Evolutionary conservation across 1,140 invertebrate species (phyloP).

Genomic region (Leptestheria dahalacensis): DNA sequence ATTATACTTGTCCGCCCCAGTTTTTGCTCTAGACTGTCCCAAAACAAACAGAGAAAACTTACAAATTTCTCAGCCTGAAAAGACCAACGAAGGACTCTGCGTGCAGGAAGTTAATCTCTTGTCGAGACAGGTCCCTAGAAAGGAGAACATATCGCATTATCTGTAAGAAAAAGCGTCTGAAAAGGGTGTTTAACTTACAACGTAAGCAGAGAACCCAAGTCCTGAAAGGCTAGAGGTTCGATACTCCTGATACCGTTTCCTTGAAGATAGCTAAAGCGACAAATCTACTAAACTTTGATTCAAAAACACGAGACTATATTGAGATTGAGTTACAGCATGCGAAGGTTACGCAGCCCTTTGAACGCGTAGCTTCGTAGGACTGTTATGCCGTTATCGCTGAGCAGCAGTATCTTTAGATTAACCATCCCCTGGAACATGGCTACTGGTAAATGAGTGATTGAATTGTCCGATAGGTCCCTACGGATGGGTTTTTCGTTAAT

Average conservation of each 20-base stretch:
- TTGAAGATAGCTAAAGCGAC: too few species aligned
- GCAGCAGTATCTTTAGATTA: constrained; percentile 26
- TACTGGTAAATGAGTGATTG: constrained; percentile 23
- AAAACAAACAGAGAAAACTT: not conserved
- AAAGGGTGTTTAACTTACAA: too few species aligned
- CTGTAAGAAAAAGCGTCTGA: too few species aligned
- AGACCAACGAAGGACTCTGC: constrained; percentile 30
- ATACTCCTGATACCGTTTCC: too few species aligned
- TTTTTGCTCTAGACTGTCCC: too few species aligned
- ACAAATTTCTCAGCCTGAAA: constrained; percentile 12
- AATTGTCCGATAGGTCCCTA: constrained; percentile 27
- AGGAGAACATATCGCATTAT: too few species aligned
- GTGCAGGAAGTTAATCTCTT: constrained; percentile 24
- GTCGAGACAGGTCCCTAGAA: constrained; percentile 31
- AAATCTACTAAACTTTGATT: too few species aligned
- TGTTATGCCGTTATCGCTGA: constrained; percentile 26
- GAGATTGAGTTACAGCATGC: constrained; percentile 26
- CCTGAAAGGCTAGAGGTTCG: too few species aligned
- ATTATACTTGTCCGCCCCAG: too few species aligned
- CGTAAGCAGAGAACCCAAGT: too few species aligned
- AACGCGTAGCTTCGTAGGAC: constrained; percentile 24
- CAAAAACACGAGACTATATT: constrained; percentile 17
- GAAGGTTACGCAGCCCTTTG: constrained; percentile 24
- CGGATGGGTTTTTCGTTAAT: not conserved
- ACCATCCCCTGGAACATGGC: constrained; percentile 25